These are phyloP conservation scores for Argyra leucocephala DNA, from an alignment of 2,888 invertebrate species.

Conservation along the genomic window DNA sequence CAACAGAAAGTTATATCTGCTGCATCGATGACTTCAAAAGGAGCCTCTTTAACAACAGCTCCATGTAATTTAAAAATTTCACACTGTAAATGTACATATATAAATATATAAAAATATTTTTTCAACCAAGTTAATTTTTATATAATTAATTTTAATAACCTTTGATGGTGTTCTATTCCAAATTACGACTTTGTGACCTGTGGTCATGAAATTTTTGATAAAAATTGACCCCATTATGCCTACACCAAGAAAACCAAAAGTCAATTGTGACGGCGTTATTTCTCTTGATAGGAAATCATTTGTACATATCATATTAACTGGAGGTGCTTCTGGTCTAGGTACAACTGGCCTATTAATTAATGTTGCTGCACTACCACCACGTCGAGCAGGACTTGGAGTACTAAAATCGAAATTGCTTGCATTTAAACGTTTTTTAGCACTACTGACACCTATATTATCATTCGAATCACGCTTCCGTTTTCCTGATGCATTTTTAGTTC, in stretches of 20 bases:
- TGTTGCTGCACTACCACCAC: conserved; percentile 37
- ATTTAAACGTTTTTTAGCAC: conserved; percentile 17
- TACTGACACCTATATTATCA: conserved; percentile 36
- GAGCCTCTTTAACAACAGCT: conserved; percentile 76
- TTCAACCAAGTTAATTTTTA: background rate
- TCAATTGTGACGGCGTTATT: conserved; percentile 73
- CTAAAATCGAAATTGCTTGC: conserved; percentile 22
- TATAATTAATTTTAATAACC: conserved; percentile 33
- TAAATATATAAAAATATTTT: conserved; percentile 44
- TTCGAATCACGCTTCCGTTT: conserved; percentile 47
- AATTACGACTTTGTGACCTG: conserved; percentile 84
- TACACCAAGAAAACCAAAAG: conserved; percentile 89
- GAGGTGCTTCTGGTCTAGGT: conserved; percentile 57
- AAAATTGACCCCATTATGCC: conserved; percentile 94
- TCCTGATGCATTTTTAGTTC: conserved; percentile 25
- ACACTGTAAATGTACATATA: conserved; percentile 43
- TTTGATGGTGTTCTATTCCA: conserved; percentile 90
- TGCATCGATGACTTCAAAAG: conserved; percentile 82
- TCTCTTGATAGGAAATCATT: conserved; percentile 73
- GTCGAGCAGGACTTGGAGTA: conserved; percentile 27
- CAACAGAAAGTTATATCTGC: conserved; percentile 94
- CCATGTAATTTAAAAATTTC: conserved; percentile 77
- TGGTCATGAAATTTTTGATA: conserved; percentile 87
- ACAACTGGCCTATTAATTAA: conserved; percentile 40
- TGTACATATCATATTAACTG: conserved; percentile 66